Evolutionary conservation across 1,140 invertebrate genomes (phyloP).

Genomic region (Drosophila sechellia): DNA sequence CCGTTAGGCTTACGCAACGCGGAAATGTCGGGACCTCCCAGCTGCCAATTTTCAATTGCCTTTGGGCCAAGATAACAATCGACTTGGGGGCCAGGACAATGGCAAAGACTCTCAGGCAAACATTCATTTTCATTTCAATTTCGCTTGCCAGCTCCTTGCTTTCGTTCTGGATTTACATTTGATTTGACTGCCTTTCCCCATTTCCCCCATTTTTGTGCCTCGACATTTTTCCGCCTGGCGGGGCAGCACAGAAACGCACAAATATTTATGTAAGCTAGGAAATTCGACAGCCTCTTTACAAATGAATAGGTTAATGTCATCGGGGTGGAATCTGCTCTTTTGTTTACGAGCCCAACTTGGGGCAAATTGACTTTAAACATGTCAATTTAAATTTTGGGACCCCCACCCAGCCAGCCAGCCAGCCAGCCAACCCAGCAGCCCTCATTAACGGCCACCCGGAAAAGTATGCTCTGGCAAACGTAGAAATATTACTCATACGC

Average conservation of each 20-base stretch:
- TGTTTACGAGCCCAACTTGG: conserved; percentile 70
- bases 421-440: neutral
- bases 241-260: conserved; percentile 68
- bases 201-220: conserved; percentile 20
- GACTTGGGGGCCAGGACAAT: conserved; percentile 42
- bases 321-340: conserved; percentile 22
- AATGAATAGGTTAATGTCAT: conserved; percentile 81
- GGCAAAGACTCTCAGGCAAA: conserved; percentile 43
- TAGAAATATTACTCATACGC: conserved; percentile 80
- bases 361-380: conserved; percentile 80
- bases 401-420: neutral
- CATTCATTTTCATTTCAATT: conserved; percentile 81
- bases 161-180: conserved; percentile 82
- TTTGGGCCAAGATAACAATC: conserved; percentile 48
- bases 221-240: conserved; percentile 71
- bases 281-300: conserved; percentile 82
- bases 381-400: conserved; percentile 66
- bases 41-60: conserved; percentile 81
- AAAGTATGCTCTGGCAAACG: conserved; percentile 40
- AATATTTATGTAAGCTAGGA: conserved; percentile 75
- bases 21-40: conserved; percentile 37
- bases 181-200: conserved; percentile 68
- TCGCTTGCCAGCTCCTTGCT: conserved; percentile 75
- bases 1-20: conserved; percentile 61
- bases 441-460: conserved; percentile 56